These are phyloP conservation scores for Brenthis ino DNA, from an alignment of 2,888 invertebrate genomes.

Conservation along the genomic window DNA sequence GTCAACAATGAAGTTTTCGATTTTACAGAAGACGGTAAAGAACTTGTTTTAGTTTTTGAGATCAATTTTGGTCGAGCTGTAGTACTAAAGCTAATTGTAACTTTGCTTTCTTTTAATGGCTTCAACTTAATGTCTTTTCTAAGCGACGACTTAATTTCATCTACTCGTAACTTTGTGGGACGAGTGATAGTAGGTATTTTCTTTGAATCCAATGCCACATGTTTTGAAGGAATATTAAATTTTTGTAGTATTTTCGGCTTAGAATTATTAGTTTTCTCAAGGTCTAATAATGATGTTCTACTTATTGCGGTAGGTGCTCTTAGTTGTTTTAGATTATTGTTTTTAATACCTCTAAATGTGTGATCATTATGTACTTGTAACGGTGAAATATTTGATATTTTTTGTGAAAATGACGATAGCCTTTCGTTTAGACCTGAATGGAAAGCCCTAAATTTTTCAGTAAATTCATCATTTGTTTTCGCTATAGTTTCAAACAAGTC, in stretches of 20 bases:
- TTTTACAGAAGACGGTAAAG: background rate
- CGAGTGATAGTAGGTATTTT: conserved; percentile 1
- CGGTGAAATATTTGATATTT: conserved; percentile 17
- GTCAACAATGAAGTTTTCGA: background rate
- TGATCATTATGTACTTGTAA: conserved; percentile 5
- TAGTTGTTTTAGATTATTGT: background rate
- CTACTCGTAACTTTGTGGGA: conserved; percentile 4
- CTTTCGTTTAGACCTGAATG: conserved; percentile 64
- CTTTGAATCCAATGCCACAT: conserved; percentile 6
- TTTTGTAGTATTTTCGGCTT: conserved; percentile 11
- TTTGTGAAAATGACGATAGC: conserved; percentile 50
- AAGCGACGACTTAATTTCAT: background rate
- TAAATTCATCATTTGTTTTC: conserved; percentile 55
- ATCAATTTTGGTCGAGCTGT: conserved; percentile 18
- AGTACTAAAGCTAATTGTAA: conserved; percentile 50
- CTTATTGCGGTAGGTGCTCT: background rate
- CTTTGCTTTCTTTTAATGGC: conserved; percentile 42
- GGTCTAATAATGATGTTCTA: background rate
- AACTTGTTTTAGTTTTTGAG: conserved; percentile 34
- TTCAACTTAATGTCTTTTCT: conserved; percentile 16
- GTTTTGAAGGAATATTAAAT: background rate
- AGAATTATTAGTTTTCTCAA: background rate
- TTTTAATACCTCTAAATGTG: conserved; percentile 9
- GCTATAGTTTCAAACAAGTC: conserved; percentile 55
- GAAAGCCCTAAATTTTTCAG: conserved; percentile 62